Base-by-base conservation (phyloP, 1,140 invertebrate genomes). In the Campoletis sonorensis region DNA sequence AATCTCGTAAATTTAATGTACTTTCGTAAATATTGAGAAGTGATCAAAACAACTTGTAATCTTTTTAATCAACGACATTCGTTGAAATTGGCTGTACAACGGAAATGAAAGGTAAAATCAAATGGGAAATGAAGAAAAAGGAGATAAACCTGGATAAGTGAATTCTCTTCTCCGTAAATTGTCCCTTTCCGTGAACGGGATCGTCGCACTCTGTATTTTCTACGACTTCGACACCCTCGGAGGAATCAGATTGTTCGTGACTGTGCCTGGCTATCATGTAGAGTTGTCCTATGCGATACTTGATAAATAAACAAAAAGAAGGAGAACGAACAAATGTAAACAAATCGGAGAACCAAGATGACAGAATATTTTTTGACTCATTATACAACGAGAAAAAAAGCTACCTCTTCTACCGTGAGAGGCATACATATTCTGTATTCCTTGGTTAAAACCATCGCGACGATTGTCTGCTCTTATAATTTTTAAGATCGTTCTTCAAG, bases 181-280 rank as follows among this genome's bases (percentile, higher is more conserved):
- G 97, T 58, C 97, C 97, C 85, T 94, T 94, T 2, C 97, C 97
- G 91, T 98, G 95, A 26, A 93, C 92, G 30, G 95, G 93, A 93
- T 98, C 96, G 83, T 95, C 94, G 86, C 96, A 96, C 64, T 96
- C 94, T 80, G 94, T 93, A 91, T 98, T 98, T 78, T 96, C 95
- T 21, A 98, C 93, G 1, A 98, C 97, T 91, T 98, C 97, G 5
- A 98, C 97, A n/a, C 97, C 97, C 91, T 98, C 97, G 10, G 97
- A 97, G 79, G 95, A 95, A 84, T 95, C 95, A 13, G 97, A 97
- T 87, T 98, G 97, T 87, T 98, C 97, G 87, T 96, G 94, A 90
- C 97, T 98, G 87, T 98, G 97, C 81, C 97, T 95, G 7, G 97
- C 97, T 87, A 98, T 98, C 97, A 98, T 98, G 91, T 98, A 98